phyloP scores from a whole-genome alignment of 2,113 vertebrate species.

The Ia io region DNA sequence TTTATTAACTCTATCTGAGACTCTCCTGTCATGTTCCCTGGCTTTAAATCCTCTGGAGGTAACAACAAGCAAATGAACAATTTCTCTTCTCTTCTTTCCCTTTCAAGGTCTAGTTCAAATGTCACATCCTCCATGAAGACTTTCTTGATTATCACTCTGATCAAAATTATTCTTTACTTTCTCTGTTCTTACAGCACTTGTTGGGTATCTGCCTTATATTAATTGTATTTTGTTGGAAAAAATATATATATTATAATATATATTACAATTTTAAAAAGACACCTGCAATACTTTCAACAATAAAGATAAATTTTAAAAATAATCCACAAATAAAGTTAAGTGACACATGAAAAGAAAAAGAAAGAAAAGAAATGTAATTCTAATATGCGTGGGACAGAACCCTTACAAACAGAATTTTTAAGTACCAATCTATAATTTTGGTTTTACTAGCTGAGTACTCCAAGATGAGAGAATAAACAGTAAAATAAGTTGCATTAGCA shows the following conservation, averaged over 20 bases:
- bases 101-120: background rate
- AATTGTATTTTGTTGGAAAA: background rate
- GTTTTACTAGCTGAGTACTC: conserved; percentile 17
- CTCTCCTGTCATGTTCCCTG: background rate
- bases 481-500: conserved; percentile 23
- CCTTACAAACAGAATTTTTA: background rate
- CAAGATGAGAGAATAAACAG: conserved; percentile 15
- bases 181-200: background rate
- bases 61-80: background rate
- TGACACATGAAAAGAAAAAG: no score
- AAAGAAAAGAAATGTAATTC: background rate
- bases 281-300: background rate
- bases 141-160: background rate
- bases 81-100: background rate
- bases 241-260: background rate
- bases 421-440: background rate
- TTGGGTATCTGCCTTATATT: background rate
- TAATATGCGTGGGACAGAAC: background rate
- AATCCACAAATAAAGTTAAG: no score
- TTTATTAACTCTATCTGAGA: background rate
- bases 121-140: background rate
- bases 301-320: no score
- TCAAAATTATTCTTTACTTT: background rate
- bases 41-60: background rate
- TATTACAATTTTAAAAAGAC: background rate